These are phyloP conservation scores for Erebia ligea DNA, from an alignment of 2,888 invertebrate species.

Conservation along the genomic window DNA sequence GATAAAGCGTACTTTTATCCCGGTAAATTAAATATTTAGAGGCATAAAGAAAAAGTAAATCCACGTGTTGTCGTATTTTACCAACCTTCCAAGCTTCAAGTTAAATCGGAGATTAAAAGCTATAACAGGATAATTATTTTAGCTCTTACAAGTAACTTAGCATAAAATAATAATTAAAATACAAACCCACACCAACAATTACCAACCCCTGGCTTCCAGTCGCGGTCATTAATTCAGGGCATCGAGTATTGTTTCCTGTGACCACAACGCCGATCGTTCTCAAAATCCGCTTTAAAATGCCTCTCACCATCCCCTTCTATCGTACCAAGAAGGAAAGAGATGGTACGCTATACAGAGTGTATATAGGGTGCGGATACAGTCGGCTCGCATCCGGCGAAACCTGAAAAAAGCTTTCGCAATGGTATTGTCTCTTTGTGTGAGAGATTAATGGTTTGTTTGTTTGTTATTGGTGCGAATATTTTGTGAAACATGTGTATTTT, in stretches of 20 bases:
- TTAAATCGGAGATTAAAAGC: too few relatives aligned
- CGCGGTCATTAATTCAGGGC: conserved; percentile 76
- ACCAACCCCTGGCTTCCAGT: conserved; percentile 54
- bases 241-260: conserved; percentile 82
- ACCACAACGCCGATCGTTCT: conserved; percentile 68
- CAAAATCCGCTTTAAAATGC: conserved; percentile 71
- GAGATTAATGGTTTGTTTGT: conserved; percentile 50
- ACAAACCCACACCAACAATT: conserved; percentile 40
- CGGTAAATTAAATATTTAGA: too few relatives aligned
- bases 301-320: conserved; percentile 49
- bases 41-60: too few relatives aligned
- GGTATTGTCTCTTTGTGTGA: conserved; percentile 48
- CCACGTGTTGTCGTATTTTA: too few relatives aligned
- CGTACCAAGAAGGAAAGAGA: conserved; percentile 48
- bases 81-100: too few relatives aligned
- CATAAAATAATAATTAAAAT: not conserved
- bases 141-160: not conserved
- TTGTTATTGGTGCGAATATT: conserved; percentile 49
- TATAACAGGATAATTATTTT: not conserved
- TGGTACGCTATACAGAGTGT: conserved; percentile 37
- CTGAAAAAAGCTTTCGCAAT: conserved; percentile 75
- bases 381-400: conserved; percentile 67
- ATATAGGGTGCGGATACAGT: conserved; percentile 53
- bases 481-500: conserved; percentile 40
- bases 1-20: too few relatives aligned